phyloP scores from a whole-genome alignment of 1,140 invertebrate species.

The Drosophila nebulosa region DNA sequence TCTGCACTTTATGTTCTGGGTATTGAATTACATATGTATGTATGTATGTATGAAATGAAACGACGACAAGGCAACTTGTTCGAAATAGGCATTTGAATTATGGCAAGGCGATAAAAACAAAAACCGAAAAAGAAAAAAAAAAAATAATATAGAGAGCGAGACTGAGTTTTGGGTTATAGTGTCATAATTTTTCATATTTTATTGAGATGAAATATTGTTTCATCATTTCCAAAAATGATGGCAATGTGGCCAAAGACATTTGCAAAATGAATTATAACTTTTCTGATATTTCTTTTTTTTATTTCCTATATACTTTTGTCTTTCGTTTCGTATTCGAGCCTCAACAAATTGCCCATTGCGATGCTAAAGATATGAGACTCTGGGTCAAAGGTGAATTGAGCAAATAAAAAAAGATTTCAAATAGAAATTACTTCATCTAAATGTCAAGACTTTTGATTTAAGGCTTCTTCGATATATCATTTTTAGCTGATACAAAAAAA shows the following conservation, averaged over 20 bases:
- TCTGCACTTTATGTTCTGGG: conserved; percentile 68
- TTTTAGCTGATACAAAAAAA: too few relatives aligned
- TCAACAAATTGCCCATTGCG: neutral
- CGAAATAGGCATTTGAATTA: conserved; percentile 43
- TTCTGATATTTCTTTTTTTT: neutral
- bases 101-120: conserved; percentile 52
- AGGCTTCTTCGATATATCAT: too few relatives aligned
- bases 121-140: neutral
- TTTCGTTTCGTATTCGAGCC: neutral
- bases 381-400: neutral
- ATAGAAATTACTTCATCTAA: neutral
- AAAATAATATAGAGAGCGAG: neutral
- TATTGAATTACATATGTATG: conserved; percentile 52
- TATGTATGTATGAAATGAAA: conserved; percentile 41
- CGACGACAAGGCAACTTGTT: conserved; percentile 35
- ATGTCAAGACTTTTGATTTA: neutral
- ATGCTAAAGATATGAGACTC: neutral
- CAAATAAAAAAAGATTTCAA: neutral
- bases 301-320: neutral
- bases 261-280: conserved; percentile 6
- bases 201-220: conserved; percentile 66
- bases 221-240: conserved; percentile 44
- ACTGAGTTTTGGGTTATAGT: conserved; percentile 5
- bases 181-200: conserved; percentile 65
- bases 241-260: conserved; percentile 37